phyloP scores from a whole-genome alignment of 2,797 vertebrate species.

The Sebastes melanostomus region DNA sequence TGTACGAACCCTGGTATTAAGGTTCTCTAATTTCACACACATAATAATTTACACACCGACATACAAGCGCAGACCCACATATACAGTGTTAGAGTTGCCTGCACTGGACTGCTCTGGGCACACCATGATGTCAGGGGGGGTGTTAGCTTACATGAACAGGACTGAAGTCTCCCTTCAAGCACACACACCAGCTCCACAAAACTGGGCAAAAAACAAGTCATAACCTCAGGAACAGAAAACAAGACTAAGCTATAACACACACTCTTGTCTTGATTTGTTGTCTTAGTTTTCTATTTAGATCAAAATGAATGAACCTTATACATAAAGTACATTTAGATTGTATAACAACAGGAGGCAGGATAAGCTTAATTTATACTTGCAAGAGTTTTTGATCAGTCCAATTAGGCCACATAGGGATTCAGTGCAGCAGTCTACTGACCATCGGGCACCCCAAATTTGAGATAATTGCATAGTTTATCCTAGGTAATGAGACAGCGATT shows the following conservation, averaged over 20 bases:
- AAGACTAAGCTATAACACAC: background rate
- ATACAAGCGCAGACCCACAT: background rate
- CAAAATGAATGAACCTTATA: background rate
- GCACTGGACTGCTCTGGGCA: background rate
- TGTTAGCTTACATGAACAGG: constrained; percentile 11
- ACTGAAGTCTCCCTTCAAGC: background rate
- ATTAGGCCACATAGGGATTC: background rate
- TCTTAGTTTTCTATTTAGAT: background rate
- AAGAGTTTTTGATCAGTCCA: background rate
- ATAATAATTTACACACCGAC: background rate
- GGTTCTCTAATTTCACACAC: constrained; percentile 11
- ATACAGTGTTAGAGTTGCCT: background rate
- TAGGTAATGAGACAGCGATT: background rate
- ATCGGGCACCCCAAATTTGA: background rate
- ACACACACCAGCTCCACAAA: background rate
- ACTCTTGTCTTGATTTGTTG: background rate
- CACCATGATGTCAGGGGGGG: background rate
- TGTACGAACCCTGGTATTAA: background rate
- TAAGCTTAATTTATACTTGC: background rate
- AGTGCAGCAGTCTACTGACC: background rate
- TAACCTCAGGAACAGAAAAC: background rate
- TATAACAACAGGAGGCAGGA: background rate
- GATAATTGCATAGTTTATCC: background rate
- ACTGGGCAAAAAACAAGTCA: background rate
- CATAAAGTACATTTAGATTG: background rate